These are phyloP conservation scores for Andrena trimmerana DNA, from an alignment of 2,888 invertebrate genomes.

Conservation along the genomic window DNA sequence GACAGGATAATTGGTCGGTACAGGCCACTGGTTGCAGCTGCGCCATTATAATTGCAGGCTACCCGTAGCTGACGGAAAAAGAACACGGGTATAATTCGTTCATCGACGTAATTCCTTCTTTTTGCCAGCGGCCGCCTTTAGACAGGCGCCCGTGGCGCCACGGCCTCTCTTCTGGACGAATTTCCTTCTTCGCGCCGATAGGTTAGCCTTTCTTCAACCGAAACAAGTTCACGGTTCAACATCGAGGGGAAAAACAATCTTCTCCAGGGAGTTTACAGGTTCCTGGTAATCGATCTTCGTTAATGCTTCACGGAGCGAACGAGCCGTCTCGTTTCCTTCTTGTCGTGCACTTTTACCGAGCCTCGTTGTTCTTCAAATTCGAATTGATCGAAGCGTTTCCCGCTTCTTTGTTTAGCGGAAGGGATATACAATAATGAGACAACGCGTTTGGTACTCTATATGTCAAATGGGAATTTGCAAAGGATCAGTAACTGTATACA, in stretches of 20 bases:
- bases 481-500: slow-evolving; percentile 16
- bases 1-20: slow-evolving; percentile 79
- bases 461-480: slow-evolving; percentile 52
- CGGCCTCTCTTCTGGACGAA: slow-evolving; percentile 5
- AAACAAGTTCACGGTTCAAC: slow-evolving; percentile 11
- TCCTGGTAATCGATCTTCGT: slow-evolving; percentile 60
- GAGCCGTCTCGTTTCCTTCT: slow-evolving; percentile 33
- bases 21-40: slow-evolving; percentile 70
- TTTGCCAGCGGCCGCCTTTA: slow-evolving; percentile 44
- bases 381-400: slow-evolving; percentile 44
- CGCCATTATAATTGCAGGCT: slow-evolving; percentile 76
- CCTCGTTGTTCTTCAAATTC: slow-evolving; percentile 41
- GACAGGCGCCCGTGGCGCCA: slow-evolving; percentile 31
- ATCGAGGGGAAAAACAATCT: slow-evolving; percentile 37
- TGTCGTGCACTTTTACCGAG: slow-evolving; percentile 32
- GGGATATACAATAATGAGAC: not conserved
- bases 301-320: slow-evolving; percentile 41
- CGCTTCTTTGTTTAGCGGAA: slow-evolving; percentile 26
- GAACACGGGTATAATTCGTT: slow-evolving; percentile 66
- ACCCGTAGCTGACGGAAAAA: slow-evolving; percentile 65
- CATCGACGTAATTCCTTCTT: slow-evolving; percentile 61
- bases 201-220: not conserved
- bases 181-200: slow-evolving; percentile 19
- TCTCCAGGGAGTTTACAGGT: slow-evolving; percentile 27
- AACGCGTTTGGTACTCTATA: slow-evolving; percentile 9